A percentile compares a stretch with the other conserved stretches of the same genome.
phyloP scores from a whole-genome alignment of 2,888 invertebrate genomes.

The Smittia sp. region DNA sequence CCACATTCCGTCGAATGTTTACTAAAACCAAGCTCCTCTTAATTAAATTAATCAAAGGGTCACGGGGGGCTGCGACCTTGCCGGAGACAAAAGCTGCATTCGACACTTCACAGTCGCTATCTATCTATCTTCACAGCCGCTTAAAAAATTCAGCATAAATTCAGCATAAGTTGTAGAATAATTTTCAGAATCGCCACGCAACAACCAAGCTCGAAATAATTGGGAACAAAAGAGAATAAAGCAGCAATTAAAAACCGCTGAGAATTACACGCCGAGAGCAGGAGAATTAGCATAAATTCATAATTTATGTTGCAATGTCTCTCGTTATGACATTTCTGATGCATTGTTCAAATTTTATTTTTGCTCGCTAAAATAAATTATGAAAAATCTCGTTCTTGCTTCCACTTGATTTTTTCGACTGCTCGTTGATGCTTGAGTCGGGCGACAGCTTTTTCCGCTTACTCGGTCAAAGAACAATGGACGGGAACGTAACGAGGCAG shows the following conservation, averaged over 20 bases:
- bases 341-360: conserved; percentile 1
- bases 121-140: no score
- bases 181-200: no score
- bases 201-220: background rate
- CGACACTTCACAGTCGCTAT: no score
- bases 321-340: conserved; percentile 18
- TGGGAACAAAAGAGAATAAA: background rate
- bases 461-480: background rate
- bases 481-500: background rate
- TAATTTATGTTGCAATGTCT: conserved; percentile 26
- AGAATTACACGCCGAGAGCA: background rate
- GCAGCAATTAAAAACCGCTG: background rate
- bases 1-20: no score
- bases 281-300: conserved; percentile 22
- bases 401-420: background rate
- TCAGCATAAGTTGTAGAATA: no score
- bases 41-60: no score
- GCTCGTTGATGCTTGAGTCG: background rate
- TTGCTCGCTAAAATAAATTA: background rate
- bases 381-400: conserved; percentile 13
- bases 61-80: no score
- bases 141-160: no score
- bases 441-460: background rate
- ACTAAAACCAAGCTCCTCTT: no score
- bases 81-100: no score